Percentiles rank a stretch among this genome's conserved stretches.
These are phyloP conservation scores for Fistularia commersonii DNA, from an alignment of 2,797 vertebrate species.

Conservation along the genomic window DNA sequence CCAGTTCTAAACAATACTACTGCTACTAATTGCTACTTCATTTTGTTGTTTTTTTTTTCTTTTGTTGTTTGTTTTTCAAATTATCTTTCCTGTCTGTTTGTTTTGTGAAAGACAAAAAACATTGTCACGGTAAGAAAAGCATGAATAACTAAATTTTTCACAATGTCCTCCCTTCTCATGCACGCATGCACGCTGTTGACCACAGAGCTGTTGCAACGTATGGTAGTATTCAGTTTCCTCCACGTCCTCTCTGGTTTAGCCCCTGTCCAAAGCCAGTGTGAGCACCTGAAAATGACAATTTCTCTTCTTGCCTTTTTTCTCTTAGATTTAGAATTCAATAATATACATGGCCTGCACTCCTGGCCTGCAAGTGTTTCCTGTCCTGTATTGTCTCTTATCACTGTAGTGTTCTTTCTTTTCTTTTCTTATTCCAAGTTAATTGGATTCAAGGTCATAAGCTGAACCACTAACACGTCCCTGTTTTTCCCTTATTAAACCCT, in stretches of 20 bases:
- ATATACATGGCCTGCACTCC: slow-evolving; percentile 12
- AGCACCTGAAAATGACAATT: slow-evolving; percentile 45
- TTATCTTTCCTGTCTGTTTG: slow-evolving; percentile 62
- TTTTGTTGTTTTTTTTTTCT: slow-evolving; percentile 44
- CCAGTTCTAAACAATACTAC: slow-evolving; percentile 25
- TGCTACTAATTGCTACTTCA: slow-evolving; percentile 57
- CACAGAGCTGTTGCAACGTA: slow-evolving; percentile 69
- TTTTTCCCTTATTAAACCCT: slow-evolving; percentile 29
- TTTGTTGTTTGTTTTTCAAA: slow-evolving; percentile 34
- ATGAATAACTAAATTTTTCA: slow-evolving; percentile 65
- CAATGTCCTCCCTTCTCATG: slow-evolving; percentile 65
- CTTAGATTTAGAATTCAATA: slow-evolving; percentile 3
- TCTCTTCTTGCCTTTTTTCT: slow-evolving; percentile 31
- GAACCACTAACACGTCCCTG: slow-evolving; percentile 31
- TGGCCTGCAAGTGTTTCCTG: slow-evolving; percentile 19
- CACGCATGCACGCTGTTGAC: slow-evolving; percentile 72
- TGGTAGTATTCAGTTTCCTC: slow-evolving; percentile 71
- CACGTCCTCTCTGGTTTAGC: slow-evolving; percentile 66
- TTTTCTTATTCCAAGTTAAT: neutral
- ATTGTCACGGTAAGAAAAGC: slow-evolving; percentile 70
- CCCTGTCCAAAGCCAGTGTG: slow-evolving; percentile 59
- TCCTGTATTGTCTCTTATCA: slow-evolving; percentile 28
- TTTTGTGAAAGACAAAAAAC: slow-evolving; percentile 64
- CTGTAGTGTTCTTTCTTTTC: slow-evolving; percentile 20
- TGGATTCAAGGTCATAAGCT: slow-evolving; percentile 3